A percentile compares a stretch with the other conserved stretches of the same genome.
These are phyloP conservation scores for Punctoribates punctum DNA, from an alignment of 2,888 invertebrate species.

Conservation along the genomic window DNA sequence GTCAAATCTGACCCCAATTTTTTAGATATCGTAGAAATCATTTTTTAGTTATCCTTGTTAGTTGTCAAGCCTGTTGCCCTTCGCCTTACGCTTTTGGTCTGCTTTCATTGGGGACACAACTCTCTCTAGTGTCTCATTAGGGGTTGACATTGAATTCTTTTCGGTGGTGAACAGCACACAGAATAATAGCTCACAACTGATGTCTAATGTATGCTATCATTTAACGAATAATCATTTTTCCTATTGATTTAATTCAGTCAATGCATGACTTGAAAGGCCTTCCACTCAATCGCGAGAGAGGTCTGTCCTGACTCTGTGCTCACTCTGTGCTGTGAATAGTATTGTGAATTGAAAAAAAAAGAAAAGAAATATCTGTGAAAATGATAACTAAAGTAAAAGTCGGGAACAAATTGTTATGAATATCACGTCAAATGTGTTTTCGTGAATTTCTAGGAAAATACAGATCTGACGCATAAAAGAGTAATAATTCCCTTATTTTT, in stretches of 20 bases:
- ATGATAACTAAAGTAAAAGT: not conserved
- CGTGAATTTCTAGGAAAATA: too few relatives aligned
- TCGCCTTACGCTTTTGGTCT: too few relatives aligned
- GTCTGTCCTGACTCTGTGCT: not conserved
- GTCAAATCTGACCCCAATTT: too few relatives aligned
- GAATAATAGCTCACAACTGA: not conserved
- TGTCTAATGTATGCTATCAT: not conserved
- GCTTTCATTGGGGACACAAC: too few relatives aligned
- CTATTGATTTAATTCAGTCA: conserved; percentile 21
- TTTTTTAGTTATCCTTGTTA: too few relatives aligned
- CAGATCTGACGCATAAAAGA: too few relatives aligned
- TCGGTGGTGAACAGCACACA: not conserved
- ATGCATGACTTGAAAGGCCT: conserved; percentile 35
- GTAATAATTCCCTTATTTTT: not conserved
- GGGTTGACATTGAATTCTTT: conserved; percentile 24
- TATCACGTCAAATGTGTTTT: too few relatives aligned
- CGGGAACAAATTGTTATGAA: not conserved
- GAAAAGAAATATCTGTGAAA: not conserved
- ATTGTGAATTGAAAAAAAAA: not conserved
- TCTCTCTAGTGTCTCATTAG: not conserved
- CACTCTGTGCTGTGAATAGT: not conserved
- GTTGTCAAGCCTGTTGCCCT: too few relatives aligned
- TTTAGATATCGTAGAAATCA: too few relatives aligned
- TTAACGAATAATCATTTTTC: not conserved
- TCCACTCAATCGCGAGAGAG: conserved; percentile 8